Evolutionary conservation across 2,888 invertebrate species (phyloP).

Genomic region (Himalopsyche anomala): DNA sequence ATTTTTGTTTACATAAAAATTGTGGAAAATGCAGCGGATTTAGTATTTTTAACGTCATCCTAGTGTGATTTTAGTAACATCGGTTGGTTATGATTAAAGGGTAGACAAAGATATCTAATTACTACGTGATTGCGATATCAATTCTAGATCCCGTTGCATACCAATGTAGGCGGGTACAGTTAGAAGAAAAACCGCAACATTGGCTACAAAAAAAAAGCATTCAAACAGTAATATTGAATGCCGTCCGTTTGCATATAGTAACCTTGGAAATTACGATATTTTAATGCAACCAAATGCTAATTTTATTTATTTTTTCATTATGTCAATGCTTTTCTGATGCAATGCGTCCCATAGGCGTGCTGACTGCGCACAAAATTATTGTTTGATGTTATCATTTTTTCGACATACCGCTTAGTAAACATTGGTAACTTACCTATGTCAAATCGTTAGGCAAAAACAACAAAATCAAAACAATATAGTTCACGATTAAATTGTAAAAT

Average conservation of each 20-base stretch:
- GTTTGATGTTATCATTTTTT: constrained; percentile 14
- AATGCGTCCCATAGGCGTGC: constrained; percentile 20
- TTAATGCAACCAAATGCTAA: constrained; percentile 22
- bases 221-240: constrained; percentile 26
- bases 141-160: constrained; percentile 16
- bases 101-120: background rate
- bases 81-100: background rate
- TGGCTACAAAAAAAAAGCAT: constrained; percentile 4
- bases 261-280: constrained; percentile 26
- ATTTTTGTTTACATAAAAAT: no score
- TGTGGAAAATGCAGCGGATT: no score
- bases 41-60: no score
- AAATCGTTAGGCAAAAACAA: background rate
- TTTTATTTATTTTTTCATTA: constrained; percentile 30
- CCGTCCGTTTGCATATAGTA: constrained; percentile 25
- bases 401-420: background rate
- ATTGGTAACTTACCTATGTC: background rate
- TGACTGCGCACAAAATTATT: background rate
- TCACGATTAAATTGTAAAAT: background rate
- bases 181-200: constrained; percentile 34
- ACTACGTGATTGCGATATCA: background rate
- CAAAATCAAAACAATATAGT: background rate
- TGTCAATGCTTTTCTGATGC: constrained; percentile 26
- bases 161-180: constrained; percentile 8
- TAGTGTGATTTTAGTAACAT: background rate